Conservation (phyloP, 1,140 invertebrate genomes). For the Parapsyche elsis region DNA sequence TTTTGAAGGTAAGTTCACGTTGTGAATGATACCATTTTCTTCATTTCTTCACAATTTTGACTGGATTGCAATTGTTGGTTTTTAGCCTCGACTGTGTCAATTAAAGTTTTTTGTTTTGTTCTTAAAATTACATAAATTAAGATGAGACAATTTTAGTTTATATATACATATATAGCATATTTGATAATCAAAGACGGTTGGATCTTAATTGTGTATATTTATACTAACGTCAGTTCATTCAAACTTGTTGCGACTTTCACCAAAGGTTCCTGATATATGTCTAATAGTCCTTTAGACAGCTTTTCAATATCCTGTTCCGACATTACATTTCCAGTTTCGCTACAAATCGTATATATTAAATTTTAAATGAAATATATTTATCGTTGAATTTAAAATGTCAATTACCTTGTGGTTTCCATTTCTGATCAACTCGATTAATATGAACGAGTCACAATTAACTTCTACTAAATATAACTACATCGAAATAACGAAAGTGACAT, state of each 20-base stretch:
- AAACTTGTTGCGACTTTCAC: conserved; percentile 39
- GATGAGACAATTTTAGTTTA: background rate
- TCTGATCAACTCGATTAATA: too few species aligned
- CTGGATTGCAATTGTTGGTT: conserved; percentile 47
- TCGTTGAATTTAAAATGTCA: too few species aligned
- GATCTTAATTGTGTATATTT: too few species aligned
- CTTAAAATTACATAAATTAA: conserved; percentile 40
- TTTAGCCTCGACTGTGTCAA: conserved; percentile 38
- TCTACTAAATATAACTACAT: too few species aligned
- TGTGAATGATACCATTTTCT: conserved; percentile 43
- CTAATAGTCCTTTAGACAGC: conserved; percentile 40
- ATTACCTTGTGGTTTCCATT: too few species aligned
- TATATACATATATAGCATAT: background rate
- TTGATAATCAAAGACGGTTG: too few species aligned
- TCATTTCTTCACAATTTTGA: conserved; percentile 48
- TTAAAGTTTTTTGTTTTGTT: conserved; percentile 47
- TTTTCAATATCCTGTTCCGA: conserved; percentile 40
- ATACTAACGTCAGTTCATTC: conserved; percentile 48
- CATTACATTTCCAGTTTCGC: background rate
- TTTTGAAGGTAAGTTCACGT: too few species aligned
- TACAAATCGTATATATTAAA: background rate
- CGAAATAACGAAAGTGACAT: too few species aligned
- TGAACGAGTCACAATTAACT: too few species aligned
- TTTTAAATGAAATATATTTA: background rate
- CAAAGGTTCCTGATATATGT: conserved; percentile 46